These are phyloP conservation scores for Spilogale gracilis DNA, from an alignment of 2,113 vertebrate genomes.

Conservation along the genomic window DNA sequence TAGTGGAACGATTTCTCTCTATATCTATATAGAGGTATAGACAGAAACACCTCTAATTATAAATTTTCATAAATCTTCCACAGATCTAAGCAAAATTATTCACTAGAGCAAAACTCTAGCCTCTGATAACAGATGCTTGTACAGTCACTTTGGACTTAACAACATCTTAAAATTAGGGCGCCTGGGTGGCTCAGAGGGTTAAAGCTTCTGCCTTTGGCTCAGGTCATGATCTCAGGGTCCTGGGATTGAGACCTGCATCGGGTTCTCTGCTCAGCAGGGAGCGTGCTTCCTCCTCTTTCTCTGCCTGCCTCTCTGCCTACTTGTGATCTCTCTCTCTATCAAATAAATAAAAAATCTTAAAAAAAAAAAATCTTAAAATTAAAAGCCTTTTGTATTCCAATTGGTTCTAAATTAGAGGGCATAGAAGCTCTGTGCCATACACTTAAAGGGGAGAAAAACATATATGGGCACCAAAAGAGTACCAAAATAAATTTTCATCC, in stretches of 20 bases:
- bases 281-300: too few relatives aligned
- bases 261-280: too few relatives aligned
- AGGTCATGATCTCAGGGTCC: too few relatives aligned
- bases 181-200: too few relatives aligned
- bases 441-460: not conserved
- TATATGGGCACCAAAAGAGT: not conserved
- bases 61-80: not conserved
- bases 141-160: not conserved
- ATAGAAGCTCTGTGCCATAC: not conserved
- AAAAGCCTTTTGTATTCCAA: not conserved
- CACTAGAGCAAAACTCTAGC: conserved; percentile 36
- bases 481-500: not conserved
- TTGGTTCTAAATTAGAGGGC: not conserved
- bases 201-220: too few relatives aligned
- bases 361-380: not conserved
- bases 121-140: not conserved
- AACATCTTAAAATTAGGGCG: not conserved
- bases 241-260: too few relatives aligned
- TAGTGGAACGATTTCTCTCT: not conserved
- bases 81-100: conserved; percentile 48
- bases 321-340: too few relatives aligned
- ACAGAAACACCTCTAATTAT: not conserved
- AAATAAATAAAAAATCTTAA: too few relatives aligned
- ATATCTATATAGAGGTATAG: not conserved
- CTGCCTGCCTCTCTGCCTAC: too few relatives aligned